Percentiles rank a stretch among this genome's conserved stretches.
Evolutionary conservation across 2,113 vertebrate species (phyloP).

Genomic region (Callaeas wilsoni): DNA sequence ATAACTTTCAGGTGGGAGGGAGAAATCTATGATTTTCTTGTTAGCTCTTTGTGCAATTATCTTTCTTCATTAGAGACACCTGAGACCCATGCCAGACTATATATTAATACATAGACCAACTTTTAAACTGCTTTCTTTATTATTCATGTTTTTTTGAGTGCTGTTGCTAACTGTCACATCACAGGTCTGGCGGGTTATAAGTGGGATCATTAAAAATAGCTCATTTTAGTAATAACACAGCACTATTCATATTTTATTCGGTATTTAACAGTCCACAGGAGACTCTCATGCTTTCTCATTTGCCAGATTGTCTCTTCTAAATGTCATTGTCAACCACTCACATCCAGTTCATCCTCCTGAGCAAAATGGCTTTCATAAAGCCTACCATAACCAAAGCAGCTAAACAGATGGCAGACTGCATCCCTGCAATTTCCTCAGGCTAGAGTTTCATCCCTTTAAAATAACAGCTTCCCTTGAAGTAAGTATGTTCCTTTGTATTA

Average conservation of each 20-base stretch:
- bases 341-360: constrained; percentile 10
- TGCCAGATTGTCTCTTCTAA: constrained; percentile 37
- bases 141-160: constrained; percentile 6
- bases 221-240: constrained; percentile 34
- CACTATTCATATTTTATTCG: constrained; percentile 29
- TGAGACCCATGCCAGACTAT: not conserved
- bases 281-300: not conserved
- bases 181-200: not conserved
- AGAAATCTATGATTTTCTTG: constrained; percentile 25
- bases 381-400: not conserved
- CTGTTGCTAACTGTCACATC: not conserved
- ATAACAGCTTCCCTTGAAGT: not conserved
- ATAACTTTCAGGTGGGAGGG: constrained; percentile 18
- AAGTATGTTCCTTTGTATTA: not conserved
- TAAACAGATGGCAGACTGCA: not conserved
- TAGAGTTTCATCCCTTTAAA: not conserved
- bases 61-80: constrained; percentile 22
- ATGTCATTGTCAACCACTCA: constrained; percentile 20
- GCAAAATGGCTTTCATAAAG: constrained; percentile 14
- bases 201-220: constrained; percentile 47
- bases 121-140: constrained; percentile 30
- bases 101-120: constrained; percentile 10
- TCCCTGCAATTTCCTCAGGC: not conserved
- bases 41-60: constrained; percentile 7
- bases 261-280: constrained; percentile 30